Percentiles rank a stretch among this genome's conserved stretches.
Conservation (phyloP, 2,888 invertebrate genomes). For the Melanargia galathea region DNA sequence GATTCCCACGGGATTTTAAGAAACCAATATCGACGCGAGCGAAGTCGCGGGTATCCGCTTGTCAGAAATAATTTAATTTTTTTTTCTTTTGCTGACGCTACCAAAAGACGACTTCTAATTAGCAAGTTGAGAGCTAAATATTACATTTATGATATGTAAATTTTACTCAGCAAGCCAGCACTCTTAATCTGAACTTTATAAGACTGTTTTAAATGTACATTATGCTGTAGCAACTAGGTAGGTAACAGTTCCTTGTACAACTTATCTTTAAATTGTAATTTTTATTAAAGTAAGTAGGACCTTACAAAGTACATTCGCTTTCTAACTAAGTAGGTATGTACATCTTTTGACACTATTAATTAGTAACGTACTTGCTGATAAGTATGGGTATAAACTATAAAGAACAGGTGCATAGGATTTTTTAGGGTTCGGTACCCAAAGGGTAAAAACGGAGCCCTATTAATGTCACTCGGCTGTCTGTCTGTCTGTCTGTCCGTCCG, state of each 20-base stretch:
- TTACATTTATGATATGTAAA: constrained; percentile 81
- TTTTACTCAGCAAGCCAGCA: constrained; percentile 59
- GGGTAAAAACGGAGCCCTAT: too few species aligned
- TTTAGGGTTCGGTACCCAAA: too few species aligned
- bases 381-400: too few species aligned
- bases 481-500: too few species aligned
- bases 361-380: too few species aligned
- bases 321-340: constrained; percentile 9
- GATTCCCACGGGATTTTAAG: too few species aligned
- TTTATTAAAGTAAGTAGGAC: too few species aligned
- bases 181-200: constrained; percentile 58
- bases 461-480: too few species aligned
- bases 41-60: too few species aligned
- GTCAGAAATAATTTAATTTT: background rate
- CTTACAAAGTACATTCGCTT: constrained; percentile 13
- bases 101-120: constrained; percentile 74
- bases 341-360: too few species aligned
- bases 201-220: constrained; percentile 49
- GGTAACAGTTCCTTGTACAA: constrained; percentile 56
- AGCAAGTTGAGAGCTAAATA: constrained; percentile 80
- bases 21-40: too few species aligned
- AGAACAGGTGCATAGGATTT: too few species aligned
- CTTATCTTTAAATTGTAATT: constrained; percentile 50
- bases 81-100: constrained; percentile 54
- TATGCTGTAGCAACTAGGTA: constrained; percentile 48